These are phyloP conservation scores for Sebastes matsubarae DNA, from an alignment of 2,797 vertebrate species.

Conservation along the genomic window DNA sequence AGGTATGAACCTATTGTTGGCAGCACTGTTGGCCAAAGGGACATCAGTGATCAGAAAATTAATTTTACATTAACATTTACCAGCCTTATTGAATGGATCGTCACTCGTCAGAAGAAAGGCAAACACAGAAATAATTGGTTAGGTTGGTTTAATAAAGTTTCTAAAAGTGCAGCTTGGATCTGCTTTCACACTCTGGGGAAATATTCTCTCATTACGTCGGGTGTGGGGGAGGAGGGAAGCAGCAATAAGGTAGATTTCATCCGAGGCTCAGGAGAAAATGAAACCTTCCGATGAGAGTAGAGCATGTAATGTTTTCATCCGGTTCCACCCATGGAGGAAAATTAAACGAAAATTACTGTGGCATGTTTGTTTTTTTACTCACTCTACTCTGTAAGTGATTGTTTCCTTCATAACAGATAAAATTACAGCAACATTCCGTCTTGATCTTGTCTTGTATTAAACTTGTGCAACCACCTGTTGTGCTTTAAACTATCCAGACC, in stretches of 20 bases:
- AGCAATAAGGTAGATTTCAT: slow-evolving; percentile 81
- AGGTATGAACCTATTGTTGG: slow-evolving; percentile 21
- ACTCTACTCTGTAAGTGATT: slow-evolving; percentile 36
- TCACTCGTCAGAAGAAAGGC: slow-evolving; percentile 55
- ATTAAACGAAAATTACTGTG: slow-evolving; percentile 71
- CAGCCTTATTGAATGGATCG: slow-evolving; percentile 48
- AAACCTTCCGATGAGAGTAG: slow-evolving; percentile 74
- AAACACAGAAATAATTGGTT: slow-evolving; percentile 73
- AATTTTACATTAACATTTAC: slow-evolving; percentile 65
- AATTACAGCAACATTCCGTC: not conserved
- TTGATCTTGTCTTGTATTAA: not conserved
- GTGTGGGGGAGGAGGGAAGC: slow-evolving; percentile 69
- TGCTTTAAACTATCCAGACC: not conserved
- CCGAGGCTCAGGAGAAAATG: slow-evolving; percentile 74
- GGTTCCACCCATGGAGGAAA: slow-evolving; percentile 67
- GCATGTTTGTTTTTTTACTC: slow-evolving; percentile 27
- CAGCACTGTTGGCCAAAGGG: not conserved
- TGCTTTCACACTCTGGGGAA: slow-evolving; percentile 78
- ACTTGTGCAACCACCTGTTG: slow-evolving; percentile 15
- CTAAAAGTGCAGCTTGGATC: slow-evolving; percentile 74
- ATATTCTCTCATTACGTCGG: slow-evolving; percentile 82
- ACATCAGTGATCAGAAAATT: slow-evolving; percentile 37
- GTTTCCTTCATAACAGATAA: slow-evolving; percentile 37
- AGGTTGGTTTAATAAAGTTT: slow-evolving; percentile 83
- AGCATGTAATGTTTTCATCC: slow-evolving; percentile 77